Evolutionary conservation across 2,888 invertebrate genomes (phyloP).

Genomic region (Acheta domesticus): DNA sequence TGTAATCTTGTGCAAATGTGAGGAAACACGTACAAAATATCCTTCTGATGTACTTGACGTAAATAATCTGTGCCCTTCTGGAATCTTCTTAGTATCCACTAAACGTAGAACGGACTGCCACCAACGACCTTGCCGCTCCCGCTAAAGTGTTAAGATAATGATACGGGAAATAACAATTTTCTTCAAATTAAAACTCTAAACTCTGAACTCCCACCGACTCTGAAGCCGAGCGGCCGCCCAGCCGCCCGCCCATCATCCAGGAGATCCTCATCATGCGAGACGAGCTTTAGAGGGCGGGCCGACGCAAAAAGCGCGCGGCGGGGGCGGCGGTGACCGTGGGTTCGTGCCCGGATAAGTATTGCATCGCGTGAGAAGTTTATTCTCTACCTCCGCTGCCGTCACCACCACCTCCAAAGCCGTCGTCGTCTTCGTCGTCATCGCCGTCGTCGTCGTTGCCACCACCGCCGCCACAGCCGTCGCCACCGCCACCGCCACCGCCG

Average conservation of each 20-base stretch:
- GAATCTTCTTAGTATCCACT: neutral
- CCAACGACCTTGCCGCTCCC: neutral
- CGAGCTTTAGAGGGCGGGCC: neutral
- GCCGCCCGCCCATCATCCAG: neutral
- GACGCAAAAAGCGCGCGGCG: neutral
- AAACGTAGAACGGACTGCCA: neutral
- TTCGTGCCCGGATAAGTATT: constrained; percentile 5
- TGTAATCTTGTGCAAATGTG: too few relatives aligned
- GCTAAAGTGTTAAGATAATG: constrained; percentile 4
- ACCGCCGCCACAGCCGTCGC: too few relatives aligned
- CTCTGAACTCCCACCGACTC: neutral
- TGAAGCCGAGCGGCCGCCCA: neutral
- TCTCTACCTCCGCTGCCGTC: neutral
- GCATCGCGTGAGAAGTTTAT: neutral
- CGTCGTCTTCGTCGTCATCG: too few relatives aligned
- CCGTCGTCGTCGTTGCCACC: too few relatives aligned
- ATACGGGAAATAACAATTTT: constrained; percentile 5
- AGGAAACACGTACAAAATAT: too few relatives aligned
- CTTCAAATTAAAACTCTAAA: constrained; percentile 11
- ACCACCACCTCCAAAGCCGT: too few relatives aligned
- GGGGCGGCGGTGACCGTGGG: neutral
- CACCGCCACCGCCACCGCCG: too few relatives aligned
- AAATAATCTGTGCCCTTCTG: too few relatives aligned
- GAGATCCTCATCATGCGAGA: neutral
- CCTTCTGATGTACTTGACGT: too few relatives aligned